Percentiles rank a stretch among this genome's conserved stretches.
Evolutionary conservation across 2,113 vertebrate genomes (phyloP).

Genomic region (Corythornis madagascariensis): DNA sequence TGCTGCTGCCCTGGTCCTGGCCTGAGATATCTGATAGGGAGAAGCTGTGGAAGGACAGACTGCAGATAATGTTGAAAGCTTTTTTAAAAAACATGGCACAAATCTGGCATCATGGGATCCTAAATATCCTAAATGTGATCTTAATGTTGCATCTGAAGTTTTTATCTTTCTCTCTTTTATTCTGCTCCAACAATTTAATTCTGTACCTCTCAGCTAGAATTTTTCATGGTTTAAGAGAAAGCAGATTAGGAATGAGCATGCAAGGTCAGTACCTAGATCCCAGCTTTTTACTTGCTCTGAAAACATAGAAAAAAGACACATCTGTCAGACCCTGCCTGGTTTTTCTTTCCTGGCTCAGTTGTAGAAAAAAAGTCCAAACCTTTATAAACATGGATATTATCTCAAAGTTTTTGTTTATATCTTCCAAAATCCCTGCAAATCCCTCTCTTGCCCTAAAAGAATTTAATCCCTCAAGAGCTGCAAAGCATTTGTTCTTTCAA

Average conservation of each 20-base stretch:
- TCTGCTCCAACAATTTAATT: neutral
- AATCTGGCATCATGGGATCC: no score
- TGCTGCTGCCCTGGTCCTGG: fast-evolving
- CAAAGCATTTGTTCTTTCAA: neutral
- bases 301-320: fast-evolving
- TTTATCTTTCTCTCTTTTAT: neutral
- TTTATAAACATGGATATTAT: neutral
- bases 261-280: neutral
- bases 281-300: neutral
- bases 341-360: neutral
- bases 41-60: neutral
- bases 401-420: neutral
- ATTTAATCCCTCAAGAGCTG: neutral
- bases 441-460: neutral
- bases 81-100: neutral
- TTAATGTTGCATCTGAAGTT: neutral
- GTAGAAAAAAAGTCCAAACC: neutral
- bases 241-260: neutral
- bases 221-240: neutral
- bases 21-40: neutral
- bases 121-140: neutral
- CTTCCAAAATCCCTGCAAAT: conserved; percentile 25
- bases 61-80: neutral
- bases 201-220: neutral
- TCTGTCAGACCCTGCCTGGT: neutral